Base-by-base conservation (phyloP, 2,113 vertebrate genomes). In the Ptilorrhoa leucosticta region DNA sequence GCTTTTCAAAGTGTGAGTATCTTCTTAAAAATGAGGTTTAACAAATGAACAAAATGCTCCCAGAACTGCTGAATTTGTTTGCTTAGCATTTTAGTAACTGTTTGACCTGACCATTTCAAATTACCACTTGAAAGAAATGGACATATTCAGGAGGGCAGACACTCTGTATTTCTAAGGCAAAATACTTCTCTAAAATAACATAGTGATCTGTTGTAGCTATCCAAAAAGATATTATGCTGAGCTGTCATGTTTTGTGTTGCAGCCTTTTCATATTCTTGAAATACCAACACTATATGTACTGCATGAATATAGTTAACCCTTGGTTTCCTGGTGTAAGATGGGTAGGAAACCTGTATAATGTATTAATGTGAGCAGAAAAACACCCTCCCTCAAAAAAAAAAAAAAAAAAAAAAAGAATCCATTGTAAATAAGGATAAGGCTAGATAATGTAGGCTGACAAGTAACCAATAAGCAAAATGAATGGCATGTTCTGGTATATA, bases 311-410 rank as follows among this genome's bases (percentile, higher is more conserved):
- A 24, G 42, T 89, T 89, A 87, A 76, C 72, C 73, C 76, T 70
- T 50, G 20, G 24, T 87, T 63, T 93, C 47, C 80, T 54, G 33
- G 23, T 48, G 23, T 39, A 70, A 66, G 15, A 69, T 16, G 63
- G 15, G 5, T 53, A 48, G n/a, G 10, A 92, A 92, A 57, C 10
- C n/a, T 42, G 9, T 40, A 23, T n/a, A 66, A 71, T 10, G 7
- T 53, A 60, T 35, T 37, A 56, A 69, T 2, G 13, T 13, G 22
- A 63, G 7, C 35, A 42, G 33, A 22, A 54, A 73, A 83, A 58
- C 30, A 73, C 2, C 0, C 1, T 4, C 0, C 2, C 2, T 3
- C 5, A n/a, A 44, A 35, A 63, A 21, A 22, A 9, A 57, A 44
- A 26, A 31, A n/a, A 37, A n/a, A n/a, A n/a, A n/a, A n/a, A n/a